A percentile compares a stretch with the other conserved stretches of the same genome.
Conservation (phyloP, 2,888 invertebrate genomes). For the Ormia ochracea region DNA sequence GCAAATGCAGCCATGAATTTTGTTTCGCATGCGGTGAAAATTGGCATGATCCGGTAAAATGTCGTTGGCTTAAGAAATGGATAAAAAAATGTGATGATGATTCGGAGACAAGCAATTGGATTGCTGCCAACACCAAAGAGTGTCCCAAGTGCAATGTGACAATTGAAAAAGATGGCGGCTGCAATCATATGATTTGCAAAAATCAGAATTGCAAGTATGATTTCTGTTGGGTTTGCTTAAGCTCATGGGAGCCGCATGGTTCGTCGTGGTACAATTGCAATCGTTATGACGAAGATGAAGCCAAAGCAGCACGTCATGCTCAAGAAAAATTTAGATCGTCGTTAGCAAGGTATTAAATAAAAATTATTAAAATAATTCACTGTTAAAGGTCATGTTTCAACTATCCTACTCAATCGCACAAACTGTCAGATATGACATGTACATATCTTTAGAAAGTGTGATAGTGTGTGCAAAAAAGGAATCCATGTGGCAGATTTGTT, state of each 20-base stretch:
- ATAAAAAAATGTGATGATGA: conserved; percentile 99
- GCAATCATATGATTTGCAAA: conserved; percentile 99
- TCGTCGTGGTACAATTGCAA: conserved; percentile 99
- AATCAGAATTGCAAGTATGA: conserved; percentile 98
- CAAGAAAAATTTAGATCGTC: conserved; percentile 96
- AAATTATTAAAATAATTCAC: neutral
- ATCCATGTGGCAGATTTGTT: too few species aligned
- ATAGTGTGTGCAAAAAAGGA: too few species aligned
- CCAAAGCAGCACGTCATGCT: conserved; percentile 95
- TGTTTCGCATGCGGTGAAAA: conserved; percentile 97
- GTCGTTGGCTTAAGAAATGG: conserved; percentile 95
- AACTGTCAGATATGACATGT: too few species aligned
- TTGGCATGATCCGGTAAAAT: conserved; percentile 99
- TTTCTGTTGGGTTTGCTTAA: conserved; percentile 99
- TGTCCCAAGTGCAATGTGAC: conserved; percentile 98
- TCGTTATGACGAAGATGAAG: conserved; percentile 97
- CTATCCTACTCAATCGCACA: too few species aligned
- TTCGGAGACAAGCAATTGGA: conserved; percentile 99
- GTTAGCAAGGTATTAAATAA: conserved; percentile 87
- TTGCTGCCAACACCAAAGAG: conserved; percentile 99
- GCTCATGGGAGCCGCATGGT: conserved; percentile 99
- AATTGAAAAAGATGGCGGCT: conserved; percentile 98
- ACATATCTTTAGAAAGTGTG: too few species aligned
- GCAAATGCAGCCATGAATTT: conserved; percentile 94
- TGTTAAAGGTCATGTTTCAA: too few species aligned